phyloP scores from a whole-genome alignment of 2,113 vertebrate genomes.

The Lycocorax pyrrhopterus region DNA sequence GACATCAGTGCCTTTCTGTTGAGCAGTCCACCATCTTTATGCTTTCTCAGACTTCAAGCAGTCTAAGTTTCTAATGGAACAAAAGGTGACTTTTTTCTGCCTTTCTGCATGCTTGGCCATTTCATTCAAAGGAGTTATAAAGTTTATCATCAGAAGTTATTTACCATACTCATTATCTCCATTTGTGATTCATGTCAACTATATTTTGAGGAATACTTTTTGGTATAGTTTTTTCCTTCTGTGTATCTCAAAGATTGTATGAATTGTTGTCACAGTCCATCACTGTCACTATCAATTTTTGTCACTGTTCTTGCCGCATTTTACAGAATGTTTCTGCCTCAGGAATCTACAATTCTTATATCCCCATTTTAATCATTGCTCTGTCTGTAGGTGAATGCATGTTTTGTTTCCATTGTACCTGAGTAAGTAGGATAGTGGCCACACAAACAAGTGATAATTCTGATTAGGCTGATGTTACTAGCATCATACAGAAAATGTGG shows the following conservation, averaged over 20 bases:
- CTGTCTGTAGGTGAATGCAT: not conserved
- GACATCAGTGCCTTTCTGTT: slow-evolving; percentile 91
- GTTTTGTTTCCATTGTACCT: not conserved
- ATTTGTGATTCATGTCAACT: not conserved
- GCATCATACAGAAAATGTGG: not conserved
- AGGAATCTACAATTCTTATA: not conserved
- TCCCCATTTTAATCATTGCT: not conserved
- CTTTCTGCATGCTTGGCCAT: slow-evolving; percentile 70
- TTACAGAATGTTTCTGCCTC: not conserved
- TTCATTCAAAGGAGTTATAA: slow-evolving; percentile 38
- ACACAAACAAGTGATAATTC: not conserved
- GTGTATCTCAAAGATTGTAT: not conserved
- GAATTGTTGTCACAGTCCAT: not conserved
- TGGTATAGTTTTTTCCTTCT: not conserved
- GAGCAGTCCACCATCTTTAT: slow-evolving; percentile 99
- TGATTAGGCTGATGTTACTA: not conserved
- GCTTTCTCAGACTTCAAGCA: slow-evolving; percentile 98
- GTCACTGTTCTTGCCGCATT: not conserved
- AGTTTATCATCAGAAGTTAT: slow-evolving; percentile 27
- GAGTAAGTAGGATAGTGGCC: not conserved
- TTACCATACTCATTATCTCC: not conserved
- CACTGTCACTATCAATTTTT: not conserved
- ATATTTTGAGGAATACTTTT: not conserved
- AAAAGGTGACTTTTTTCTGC: slow-evolving; percentile 91
- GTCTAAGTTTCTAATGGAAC: slow-evolving; percentile 93